Conservation (phyloP, 2,113 vertebrate species). For the Scomber japonicus region DNA sequence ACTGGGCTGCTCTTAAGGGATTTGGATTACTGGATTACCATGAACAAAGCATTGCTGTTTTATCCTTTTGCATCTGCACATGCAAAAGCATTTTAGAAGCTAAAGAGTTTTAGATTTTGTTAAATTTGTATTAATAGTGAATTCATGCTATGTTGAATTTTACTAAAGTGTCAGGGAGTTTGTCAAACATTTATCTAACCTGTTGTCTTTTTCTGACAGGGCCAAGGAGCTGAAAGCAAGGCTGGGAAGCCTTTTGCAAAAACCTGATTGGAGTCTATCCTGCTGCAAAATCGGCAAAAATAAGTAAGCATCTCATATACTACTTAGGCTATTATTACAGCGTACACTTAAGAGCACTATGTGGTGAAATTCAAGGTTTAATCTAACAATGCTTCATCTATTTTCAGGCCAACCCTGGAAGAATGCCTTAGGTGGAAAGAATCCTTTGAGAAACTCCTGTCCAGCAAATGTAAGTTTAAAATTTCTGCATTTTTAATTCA, state of each 20-base stretch:
- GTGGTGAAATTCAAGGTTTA: background rate
- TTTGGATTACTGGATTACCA: conserved; percentile 7
- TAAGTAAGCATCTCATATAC: conserved; percentile 68
- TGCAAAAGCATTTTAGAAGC: conserved; percentile 9
- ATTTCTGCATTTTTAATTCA: background rate
- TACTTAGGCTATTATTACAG: too few species aligned
- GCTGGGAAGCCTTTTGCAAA: conserved; percentile 90
- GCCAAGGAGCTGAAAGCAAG: conserved; percentile 92
- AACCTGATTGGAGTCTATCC: conserved; percentile 80
- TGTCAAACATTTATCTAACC: conserved; percentile 10
- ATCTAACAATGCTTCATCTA: conserved; percentile 37
- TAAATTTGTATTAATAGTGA: background rate
- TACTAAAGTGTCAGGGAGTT: too few species aligned
- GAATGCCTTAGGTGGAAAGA: conserved; percentile 92
- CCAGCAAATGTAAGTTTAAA: conserved; percentile 92
- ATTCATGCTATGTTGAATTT: too few species aligned
- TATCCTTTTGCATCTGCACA: conserved; percentile 2
- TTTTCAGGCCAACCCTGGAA: conserved; percentile 86
- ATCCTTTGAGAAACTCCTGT: conserved; percentile 92
- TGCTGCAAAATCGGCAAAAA: conserved; percentile 80
- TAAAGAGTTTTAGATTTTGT: background rate
- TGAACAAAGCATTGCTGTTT: background rate
- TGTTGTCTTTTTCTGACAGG: conserved; percentile 75
- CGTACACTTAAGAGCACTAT: background rate
- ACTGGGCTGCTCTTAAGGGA: background rate